Percentiles rank a stretch among this genome's conserved stretches.
phyloP scores from a whole-genome alignment of 2,113 vertebrate species.

The Empidonax traillii region DNA sequence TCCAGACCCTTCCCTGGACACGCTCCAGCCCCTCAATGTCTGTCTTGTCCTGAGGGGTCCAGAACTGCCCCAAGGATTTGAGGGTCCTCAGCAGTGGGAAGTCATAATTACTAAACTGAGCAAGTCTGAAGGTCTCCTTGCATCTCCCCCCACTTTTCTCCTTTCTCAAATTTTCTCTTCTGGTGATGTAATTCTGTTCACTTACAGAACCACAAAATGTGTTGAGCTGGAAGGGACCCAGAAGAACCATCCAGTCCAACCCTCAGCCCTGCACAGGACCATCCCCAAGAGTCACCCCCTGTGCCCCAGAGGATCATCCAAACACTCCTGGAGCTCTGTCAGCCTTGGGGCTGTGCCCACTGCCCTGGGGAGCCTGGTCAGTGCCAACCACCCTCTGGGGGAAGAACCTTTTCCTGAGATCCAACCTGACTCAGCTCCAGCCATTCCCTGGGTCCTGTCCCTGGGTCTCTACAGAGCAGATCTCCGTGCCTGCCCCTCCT shows the following conservation, averaged over 20 bases:
- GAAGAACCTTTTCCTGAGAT: background rate
- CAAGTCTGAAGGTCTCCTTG: background rate
- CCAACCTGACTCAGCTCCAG: background rate
- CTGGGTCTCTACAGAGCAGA: background rate
- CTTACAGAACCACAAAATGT: background rate
- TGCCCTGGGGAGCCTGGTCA: background rate
- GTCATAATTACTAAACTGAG: background rate
- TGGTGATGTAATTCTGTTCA: background rate
- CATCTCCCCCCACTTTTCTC: background rate
- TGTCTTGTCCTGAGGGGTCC: background rate
- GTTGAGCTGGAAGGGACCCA: background rate
- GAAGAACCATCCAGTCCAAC: background rate
- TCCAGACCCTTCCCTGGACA: background rate
- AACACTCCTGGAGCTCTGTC: background rate
- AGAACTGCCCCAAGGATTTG: background rate
- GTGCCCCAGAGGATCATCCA: background rate
- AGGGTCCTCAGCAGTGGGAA: background rate
- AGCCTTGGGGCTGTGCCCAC: background rate
- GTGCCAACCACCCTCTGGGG: background rate
- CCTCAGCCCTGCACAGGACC: background rate
- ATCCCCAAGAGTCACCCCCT: background rate
- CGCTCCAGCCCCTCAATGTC: rapidly evolving
- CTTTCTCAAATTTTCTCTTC: background rate
- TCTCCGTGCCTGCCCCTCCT: background rate
- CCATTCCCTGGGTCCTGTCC: background rate